Evolutionary conservation across 2,888 invertebrate species (phyloP), one percentile per base, ranked within the genome.

Genomic region (Lamellibrachia satsuma): DNA sequence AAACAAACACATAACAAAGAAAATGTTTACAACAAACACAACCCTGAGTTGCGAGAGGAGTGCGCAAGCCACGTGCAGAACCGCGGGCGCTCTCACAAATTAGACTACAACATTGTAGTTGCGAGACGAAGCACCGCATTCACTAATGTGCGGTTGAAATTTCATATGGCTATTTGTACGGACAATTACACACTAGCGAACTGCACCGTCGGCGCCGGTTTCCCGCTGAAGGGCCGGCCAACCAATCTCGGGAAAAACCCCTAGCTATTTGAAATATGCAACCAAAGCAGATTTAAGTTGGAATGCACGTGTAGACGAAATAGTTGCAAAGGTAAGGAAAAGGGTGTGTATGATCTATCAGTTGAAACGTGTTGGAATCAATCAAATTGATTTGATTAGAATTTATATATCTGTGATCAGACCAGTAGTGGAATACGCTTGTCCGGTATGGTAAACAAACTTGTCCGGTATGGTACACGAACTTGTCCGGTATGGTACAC

Each of bases 91-190:
- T 15, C 15, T 1, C 60, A 3, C 60, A 15, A 22, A 75, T 22
- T 75, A 75, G 22, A 75, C 75, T 39, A 75, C 22, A 22, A 22
- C 22, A 11, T 4, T 75, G 22, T 75, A 22, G 75, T 2, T 15
- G 75, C 75, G 75, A 39, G 75, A 22, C 75, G 75, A 75, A 6
- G 75, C 75, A 22, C 22, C 11, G 75, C 75, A 4, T n/a, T 75
- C 75, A 75, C 75, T 75, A 15, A 75, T 75, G 75, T 75, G 75
- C 22, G 75, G 75, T 75, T 75, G 75, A 75, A 75, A 75, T 75
- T 4, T 75, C n/a, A 75, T 11, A 75, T 75, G 75, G 75, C 75
- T 11, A 75, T 75, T 15, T 75, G 75, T 75, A 75, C 22, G 75
- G 75, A 6, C 2, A 75, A 75, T 75, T 75, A 75, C 75, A 15